These are phyloP conservation scores for Porites evermanni DNA, from an alignment of 92 coral and sea anemone genomes.

Conservation along the genomic window DNA sequence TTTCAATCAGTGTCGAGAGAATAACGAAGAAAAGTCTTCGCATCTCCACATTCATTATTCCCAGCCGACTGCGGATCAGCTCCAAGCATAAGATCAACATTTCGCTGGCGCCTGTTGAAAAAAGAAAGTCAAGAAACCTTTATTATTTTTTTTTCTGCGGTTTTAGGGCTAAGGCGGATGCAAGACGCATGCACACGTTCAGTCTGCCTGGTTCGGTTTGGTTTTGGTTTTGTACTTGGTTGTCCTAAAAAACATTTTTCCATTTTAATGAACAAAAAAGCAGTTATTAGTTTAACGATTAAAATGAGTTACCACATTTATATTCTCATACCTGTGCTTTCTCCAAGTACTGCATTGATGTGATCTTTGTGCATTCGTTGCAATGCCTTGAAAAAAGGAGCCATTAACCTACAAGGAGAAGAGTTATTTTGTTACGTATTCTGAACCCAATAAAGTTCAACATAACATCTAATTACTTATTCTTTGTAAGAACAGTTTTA, in stretches of 20 bases:
- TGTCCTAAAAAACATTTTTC: too few relatives aligned
- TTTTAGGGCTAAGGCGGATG: neutral
- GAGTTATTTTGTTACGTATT: neutral
- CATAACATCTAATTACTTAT: neutral
- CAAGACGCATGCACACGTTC: neutral
- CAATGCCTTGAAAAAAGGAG: slow-evolving; percentile 93
- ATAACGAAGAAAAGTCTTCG: slow-evolving; percentile 88
- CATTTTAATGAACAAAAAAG: too few relatives aligned
- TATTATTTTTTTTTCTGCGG: neutral
- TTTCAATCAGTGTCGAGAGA: slow-evolving; percentile 91
- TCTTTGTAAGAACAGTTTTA: too few relatives aligned
- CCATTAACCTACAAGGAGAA: slow-evolving; percentile 71
- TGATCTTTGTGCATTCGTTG: slow-evolving; percentile 99
- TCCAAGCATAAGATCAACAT: slow-evolving; percentile 95
- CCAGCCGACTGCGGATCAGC: slow-evolving; percentile 89
- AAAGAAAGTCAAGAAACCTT: neutral
- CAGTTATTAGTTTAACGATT: neutral
- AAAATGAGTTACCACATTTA: neutral
- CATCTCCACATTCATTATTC: slow-evolving; percentile 90
- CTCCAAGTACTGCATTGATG: slow-evolving; percentile 91
- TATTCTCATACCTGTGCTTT: slow-evolving; percentile 74
- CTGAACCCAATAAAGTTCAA: neutral
- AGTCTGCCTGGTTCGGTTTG: neutral
- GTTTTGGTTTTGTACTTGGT: too few relatives aligned
- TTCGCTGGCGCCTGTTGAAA: slow-evolving; percentile 85